These are phyloP conservation scores for Xiphophorus couchianus DNA, from an alignment of 2,113 vertebrate genomes.

Conservation along the genomic window DNA sequence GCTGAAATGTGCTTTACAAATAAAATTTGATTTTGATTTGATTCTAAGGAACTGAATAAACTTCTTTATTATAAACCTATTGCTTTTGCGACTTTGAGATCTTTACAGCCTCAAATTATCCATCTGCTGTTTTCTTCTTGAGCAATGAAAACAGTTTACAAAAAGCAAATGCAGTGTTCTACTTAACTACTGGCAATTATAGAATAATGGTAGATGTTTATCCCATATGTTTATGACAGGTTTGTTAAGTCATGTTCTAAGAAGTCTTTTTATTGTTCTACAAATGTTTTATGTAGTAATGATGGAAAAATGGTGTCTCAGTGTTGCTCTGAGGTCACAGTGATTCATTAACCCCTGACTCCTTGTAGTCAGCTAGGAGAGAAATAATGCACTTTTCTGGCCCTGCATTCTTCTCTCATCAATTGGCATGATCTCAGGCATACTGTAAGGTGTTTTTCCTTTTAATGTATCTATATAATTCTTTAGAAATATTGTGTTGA, in stretches of 20 bases:
- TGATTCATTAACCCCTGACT: no score
- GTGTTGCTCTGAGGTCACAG: no score
- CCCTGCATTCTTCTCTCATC: constrained; percentile 52
- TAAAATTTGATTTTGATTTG: no score
- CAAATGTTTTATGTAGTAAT: constrained; percentile 29
- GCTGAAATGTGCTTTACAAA: no score
- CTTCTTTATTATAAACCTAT: background rate
- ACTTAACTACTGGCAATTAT: constrained; percentile 1
- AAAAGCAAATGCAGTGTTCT: constrained; percentile 5
- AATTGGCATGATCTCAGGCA: constrained; percentile 55
- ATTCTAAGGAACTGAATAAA: background rate
- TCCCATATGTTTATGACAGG: background rate
- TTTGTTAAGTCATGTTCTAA: constrained; percentile 7
- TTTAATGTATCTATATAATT: constrained; percentile 11
- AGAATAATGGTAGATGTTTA: background rate
- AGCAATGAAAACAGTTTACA: background rate
- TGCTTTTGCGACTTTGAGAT: constrained; percentile 1
- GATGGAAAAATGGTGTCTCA: constrained; percentile 21
- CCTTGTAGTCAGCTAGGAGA: no score
- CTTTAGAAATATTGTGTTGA: constrained; percentile 8
- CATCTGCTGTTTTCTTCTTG: constrained; percentile 29
- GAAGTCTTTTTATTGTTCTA: constrained; percentile 28
- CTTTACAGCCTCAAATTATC: constrained; percentile 22
- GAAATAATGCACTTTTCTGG: constrained; percentile 32
- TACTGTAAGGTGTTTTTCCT: constrained; percentile 36